These are phyloP conservation scores for Synaphobranchus kaupii DNA, from an alignment of 2,797 vertebrate genomes.

Conservation along the genomic window DNA sequence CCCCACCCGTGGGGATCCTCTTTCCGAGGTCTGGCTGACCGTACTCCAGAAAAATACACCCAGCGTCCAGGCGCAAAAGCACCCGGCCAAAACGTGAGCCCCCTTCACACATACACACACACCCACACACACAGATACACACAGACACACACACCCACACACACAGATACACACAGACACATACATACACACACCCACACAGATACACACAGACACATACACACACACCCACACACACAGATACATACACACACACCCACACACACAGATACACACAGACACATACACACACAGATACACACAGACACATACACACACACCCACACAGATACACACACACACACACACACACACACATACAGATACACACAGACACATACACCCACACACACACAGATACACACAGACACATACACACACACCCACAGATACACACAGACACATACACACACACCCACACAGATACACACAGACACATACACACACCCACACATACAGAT, in stretches of 20 bases:
- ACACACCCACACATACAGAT: too few species aligned
- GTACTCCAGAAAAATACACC: too few species aligned
- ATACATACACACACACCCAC: not conserved
- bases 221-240: not conserved
- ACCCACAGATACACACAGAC: not conserved
- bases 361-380: not conserved
- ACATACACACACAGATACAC: too few species aligned
- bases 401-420: not conserved
- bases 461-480: too few species aligned
- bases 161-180: not conserved
- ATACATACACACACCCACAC: not conserved
- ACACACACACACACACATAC: too few species aligned
- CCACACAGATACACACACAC: too few species aligned
- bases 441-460: not conserved
- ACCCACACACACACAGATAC: not conserved
- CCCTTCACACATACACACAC: not conserved
- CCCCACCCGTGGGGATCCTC: too few species aligned
- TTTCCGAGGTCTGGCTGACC: too few species aligned
- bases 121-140: not conserved
- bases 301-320: too few species aligned
- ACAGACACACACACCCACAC: not conserved
- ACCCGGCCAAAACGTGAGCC: too few species aligned
- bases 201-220: not conserved
- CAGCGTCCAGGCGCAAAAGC: too few species aligned
- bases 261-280: too few species aligned